These are phyloP conservation scores for Otis tarda DNA, from an alignment of 2,113 vertebrate genomes.

Conservation along the genomic window DNA sequence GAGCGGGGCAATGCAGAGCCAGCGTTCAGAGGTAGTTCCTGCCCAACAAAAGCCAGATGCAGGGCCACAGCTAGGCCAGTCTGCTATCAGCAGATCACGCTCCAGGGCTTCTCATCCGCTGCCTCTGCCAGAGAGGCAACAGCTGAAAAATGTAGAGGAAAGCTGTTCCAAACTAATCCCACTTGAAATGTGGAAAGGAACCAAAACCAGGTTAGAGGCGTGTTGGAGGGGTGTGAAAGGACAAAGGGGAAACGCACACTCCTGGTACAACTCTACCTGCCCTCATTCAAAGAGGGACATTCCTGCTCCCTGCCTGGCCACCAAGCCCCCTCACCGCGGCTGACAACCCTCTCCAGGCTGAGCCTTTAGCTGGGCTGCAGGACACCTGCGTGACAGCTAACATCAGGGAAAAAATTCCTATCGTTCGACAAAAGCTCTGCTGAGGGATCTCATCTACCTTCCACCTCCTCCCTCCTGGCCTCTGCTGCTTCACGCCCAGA, in stretches of 20 bases:
- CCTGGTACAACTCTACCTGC: not conserved
- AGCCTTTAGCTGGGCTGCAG: not conserved
- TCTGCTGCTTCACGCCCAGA: fast-evolving
- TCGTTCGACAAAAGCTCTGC: not conserved
- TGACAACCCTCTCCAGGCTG: not conserved
- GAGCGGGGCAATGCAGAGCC: fast-evolving
- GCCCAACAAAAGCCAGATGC: not conserved
- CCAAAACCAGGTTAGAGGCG: fast-evolving
- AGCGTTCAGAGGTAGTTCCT: fast-evolving
- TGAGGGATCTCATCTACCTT: not conserved
- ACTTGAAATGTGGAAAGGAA: not conserved
- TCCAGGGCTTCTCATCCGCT: not conserved
- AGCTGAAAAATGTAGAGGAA: not conserved
- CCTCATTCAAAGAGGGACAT: not conserved
- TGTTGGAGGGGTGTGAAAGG: not conserved
- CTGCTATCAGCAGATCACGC: not conserved
- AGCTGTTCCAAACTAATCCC: not conserved
- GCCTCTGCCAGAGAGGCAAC: not conserved
- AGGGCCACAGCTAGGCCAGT: not conserved
- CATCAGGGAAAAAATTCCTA: fast-evolving
- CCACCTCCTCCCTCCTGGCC: not conserved
- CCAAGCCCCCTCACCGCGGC: not conserved
- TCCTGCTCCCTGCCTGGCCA: not conserved
- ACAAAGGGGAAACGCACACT: not conserved
- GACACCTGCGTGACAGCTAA: fast-evolving